Evolutionary conservation across 2,888 invertebrate species (phyloP).

Genomic region (Brachypterus glaber): DNA sequence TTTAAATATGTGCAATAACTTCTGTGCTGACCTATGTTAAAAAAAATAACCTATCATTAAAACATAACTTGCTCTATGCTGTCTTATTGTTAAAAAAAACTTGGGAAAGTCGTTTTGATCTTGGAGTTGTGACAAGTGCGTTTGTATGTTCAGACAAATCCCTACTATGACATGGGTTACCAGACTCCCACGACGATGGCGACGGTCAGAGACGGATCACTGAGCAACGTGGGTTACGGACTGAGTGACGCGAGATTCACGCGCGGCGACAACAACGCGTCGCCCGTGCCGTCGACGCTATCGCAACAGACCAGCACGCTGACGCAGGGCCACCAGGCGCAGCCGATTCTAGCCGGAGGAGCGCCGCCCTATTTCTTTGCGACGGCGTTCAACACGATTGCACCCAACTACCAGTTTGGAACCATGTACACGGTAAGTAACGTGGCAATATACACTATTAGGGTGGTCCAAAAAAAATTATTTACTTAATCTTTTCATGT

Average conservation of each 20-base stretch:
- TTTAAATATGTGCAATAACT: too few relatives aligned
- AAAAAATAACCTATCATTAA: too few relatives aligned
- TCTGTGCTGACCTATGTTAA: too few relatives aligned
- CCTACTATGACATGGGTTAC: conserved; percentile 67
- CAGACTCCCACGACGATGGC: conserved; percentile 63
- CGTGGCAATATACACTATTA: too few relatives aligned
- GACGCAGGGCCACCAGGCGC: conserved; percentile 47
- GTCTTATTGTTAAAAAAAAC: conserved; percentile 17
- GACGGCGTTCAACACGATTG: conserved; percentile 55
- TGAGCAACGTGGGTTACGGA: conserved; percentile 59
- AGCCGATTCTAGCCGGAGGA: conserved; percentile 50
- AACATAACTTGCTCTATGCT: too few relatives aligned
- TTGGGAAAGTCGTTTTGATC: conserved; percentile 31
- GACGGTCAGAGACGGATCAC: conserved; percentile 55
- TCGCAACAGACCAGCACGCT: conserved; percentile 57
- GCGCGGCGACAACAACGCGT: conserved; percentile 66
- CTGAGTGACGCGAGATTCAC: conserved; percentile 62
- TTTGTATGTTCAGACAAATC: conserved; percentile 40
- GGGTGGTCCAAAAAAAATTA: too few relatives aligned
- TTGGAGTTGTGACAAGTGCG: conserved; percentile 27
- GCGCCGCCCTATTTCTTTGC: conserved; percentile 68
- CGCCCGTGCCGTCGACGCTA: conserved; percentile 67
- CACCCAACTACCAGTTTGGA: conserved; percentile 62
- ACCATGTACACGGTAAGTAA: conserved; percentile 58
- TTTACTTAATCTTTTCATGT: too few relatives aligned